Base-by-base conservation (phyloP, 2,113 vertebrate genomes). In the Semicossyphus pulcher region DNA sequence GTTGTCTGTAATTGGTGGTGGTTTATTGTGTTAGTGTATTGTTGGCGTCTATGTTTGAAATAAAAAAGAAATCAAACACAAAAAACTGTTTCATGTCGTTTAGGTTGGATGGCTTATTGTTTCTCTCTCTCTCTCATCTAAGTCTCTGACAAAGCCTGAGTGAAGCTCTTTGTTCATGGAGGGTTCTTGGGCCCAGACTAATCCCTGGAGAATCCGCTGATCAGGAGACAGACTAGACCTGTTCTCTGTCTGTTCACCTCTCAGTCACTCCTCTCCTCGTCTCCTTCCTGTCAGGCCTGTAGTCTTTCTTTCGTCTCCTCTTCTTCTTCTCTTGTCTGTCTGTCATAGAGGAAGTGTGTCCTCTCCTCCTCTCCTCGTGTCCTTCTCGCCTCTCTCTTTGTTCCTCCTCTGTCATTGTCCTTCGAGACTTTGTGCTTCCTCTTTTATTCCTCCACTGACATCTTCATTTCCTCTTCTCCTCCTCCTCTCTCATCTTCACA, bases 181-280 rank as follows among this genome's bases (percentile, higher is more conserved):
- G 58, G 65, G 15, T 21, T 71, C 42, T 29, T 44, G 61, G 61
- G 4, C 15, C 4, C 1, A 18, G 53, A 53, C 25, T 72, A 72
- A 72, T 28, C 61, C 56, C 34, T 0, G 18, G 26, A 8, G 63
- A 58, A 54, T 73, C 56, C 48, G 62, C 53, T 61, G 76, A 61
- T 67, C 4, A 71, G 25, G 51, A 34, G 20, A 21, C 54, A 0
- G 18, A 9, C 62, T 21, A 7, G 48, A 65, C 14, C 10, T 29
- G 21, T 6, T n/a, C 10, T 32, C 63, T 39, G 34, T 53, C 56
- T 32, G 48, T 20, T 54, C 59, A 11, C 12, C 48, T 49, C 51
- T 44, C 48, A 1, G n/a, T n/a, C n/a, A n/a, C n/a, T 18, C 29
- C 12, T 56, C 39, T 16, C 12, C 41, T 9, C 8, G 4, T 11